These are phyloP conservation scores for Apoda limacodes DNA, from an alignment of 2,888 invertebrate genomes.

Conservation along the genomic window DNA sequence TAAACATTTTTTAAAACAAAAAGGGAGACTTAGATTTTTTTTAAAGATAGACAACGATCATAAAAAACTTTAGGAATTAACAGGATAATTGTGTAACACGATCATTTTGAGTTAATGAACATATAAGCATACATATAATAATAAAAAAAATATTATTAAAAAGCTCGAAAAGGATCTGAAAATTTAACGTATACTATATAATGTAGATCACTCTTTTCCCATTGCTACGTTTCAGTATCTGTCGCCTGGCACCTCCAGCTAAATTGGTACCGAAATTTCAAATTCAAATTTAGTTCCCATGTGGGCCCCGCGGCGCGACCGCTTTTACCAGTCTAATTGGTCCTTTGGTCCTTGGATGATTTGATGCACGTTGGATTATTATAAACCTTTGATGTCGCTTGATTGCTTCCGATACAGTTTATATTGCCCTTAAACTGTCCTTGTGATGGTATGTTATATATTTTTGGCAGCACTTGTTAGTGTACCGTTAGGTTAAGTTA, in stretches of 20 bases:
- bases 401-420: constrained; percentile 41
- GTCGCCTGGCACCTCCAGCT: constrained; percentile 61
- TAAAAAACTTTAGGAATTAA: no score
- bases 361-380: constrained; percentile 34
- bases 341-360: constrained; percentile 51
- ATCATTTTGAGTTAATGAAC: no score
- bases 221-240: constrained; percentile 42
- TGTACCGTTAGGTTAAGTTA: constrained; percentile 34
- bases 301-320: constrained; percentile 46
- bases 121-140: no score
- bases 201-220: constrained; percentile 47
- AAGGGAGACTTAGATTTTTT: no score
- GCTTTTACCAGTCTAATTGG: constrained; percentile 61
- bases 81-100: no score
- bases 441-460: no score
- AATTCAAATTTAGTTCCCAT: constrained; percentile 62
- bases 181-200: constrained; percentile 27
- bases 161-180: constrained; percentile 22
- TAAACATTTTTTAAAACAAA: no score
- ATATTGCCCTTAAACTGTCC: constrained; percentile 22
- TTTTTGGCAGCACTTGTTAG: constrained; percentile 15
- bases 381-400: constrained; percentile 51
- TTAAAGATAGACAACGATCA: no score
- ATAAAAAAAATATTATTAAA: neutral
- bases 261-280: constrained; percentile 65